Conservation (phyloP, 2,888 invertebrate genomes). For the Glaucopsyche alexis region DNA sequence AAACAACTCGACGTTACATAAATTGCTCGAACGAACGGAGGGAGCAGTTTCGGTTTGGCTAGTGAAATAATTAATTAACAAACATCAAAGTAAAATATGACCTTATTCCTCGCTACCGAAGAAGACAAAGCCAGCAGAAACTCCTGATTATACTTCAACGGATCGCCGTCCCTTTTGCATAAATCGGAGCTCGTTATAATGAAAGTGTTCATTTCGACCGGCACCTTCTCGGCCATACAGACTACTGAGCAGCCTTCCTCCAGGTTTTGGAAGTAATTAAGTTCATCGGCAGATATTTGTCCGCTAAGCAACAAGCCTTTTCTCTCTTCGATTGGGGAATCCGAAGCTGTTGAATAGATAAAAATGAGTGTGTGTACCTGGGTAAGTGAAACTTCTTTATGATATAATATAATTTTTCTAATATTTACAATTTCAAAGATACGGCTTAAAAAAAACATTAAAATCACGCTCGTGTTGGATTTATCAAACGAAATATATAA, state of each 20-base stretch:
- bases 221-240: slow-evolving; percentile 47
- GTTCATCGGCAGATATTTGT: slow-evolving; percentile 62
- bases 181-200: slow-evolving; percentile 67
- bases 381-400: too few relatives aligned
- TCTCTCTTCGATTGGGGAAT: slow-evolving; percentile 56
- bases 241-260: slow-evolving; percentile 62
- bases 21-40: not conserved
- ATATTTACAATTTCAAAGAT: too few relatives aligned
- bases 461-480: too few relatives aligned
- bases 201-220: slow-evolving; percentile 57
- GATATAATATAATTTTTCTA: too few relatives aligned
- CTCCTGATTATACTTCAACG: slow-evolving; percentile 68
- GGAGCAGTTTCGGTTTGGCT: not conserved
- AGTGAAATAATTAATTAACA: slow-evolving; percentile 12
- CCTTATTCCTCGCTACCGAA: slow-evolving; percentile 56
- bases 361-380: too few relatives aligned
- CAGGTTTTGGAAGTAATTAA: slow-evolving; percentile 63
- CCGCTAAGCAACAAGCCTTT: slow-evolving; percentile 64
- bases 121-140: slow-evolving; percentile 63
- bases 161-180: slow-evolving; percentile 62
- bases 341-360: slow-evolving; percentile 51
- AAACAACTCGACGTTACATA: not conserved
- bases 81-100: slow-evolving; percentile 35
- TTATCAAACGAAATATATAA: too few relatives aligned
- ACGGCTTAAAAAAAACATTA: too few relatives aligned